Base-by-base conservation (phyloP, 2,888 invertebrate species). In the Diaprepes abbreviatus region DNA sequence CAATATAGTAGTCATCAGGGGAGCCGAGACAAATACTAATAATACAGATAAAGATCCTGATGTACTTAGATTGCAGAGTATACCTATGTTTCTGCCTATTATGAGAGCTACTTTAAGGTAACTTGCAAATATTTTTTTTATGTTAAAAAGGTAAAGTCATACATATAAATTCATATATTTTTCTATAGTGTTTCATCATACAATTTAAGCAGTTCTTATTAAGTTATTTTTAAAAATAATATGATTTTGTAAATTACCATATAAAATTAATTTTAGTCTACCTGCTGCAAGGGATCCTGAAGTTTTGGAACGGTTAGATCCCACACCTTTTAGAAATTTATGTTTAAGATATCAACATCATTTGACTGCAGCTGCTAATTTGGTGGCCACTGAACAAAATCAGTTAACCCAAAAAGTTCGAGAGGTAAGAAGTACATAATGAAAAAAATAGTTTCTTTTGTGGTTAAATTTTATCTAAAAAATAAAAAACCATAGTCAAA, bases 71-170 rank as follows among this genome's bases (percentile, higher is more conserved):
- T 82, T 94, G 40, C 90, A 91, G 85, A 77, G 89, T 75, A 96
- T 97, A 76, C 96, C 97, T 1, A 93, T 95, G 84, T 97, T 97
- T 83, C 85, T 96, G 60, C 97, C 97, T 0, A 95, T 97, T 54
- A 94, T 97, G 91, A 85, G 96, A 36, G 95, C 95, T 0, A 93
- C 95, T 0, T 84, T 96, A 1, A 95, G 64, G 71, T 71, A 55
- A 17, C 40, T 12, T 45, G 19, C 12, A 7, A 6, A 17, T 10
- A 31, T 12, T 38, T 17, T 17, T 16, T 28, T 28, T 28, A 28
- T 28, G 28, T n/a, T n/a, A n/a, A n/a, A n/a, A n/a, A n/a, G n/a
- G n/a, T n/a, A 24, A 24, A 24, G 5, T 24, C 3, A 24, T 24
- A 24, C 5, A 4, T 24, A 24, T 24, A 24, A 24, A 4, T 24